phyloP scores from a whole-genome alignment of 2,888 invertebrate genomes.

The Sarcophaga variegata region DNA sequence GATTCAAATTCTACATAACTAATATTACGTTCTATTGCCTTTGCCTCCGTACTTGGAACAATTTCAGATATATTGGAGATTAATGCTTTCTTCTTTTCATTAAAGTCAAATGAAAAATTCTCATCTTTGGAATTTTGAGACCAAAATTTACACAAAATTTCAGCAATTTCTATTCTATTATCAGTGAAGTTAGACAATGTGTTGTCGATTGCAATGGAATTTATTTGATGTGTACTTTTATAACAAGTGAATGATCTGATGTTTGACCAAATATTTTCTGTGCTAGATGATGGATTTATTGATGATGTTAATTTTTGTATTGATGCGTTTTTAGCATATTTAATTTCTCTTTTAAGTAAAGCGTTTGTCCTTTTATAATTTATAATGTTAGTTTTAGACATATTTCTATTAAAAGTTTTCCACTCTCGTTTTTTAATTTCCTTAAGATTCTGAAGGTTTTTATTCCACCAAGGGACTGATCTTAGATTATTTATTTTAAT shows the following conservation, averaged over 20 bases:
- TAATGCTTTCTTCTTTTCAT: background rate
- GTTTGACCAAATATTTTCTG: slow-evolving; percentile 7
- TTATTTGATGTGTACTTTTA: background rate
- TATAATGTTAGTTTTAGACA: background rate
- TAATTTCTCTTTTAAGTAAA: slow-evolving; percentile 1
- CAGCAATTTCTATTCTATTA: background rate
- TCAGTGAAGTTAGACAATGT: background rate
- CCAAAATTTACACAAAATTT: background rate
- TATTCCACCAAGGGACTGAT: slow-evolving; percentile 13
- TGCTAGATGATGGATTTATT: background rate
- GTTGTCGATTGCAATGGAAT: background rate
- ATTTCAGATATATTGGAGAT: background rate
- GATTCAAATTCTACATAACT: background rate
- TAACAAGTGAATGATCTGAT: slow-evolving; percentile 1
- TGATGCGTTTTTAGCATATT: background rate
- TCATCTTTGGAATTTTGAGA: background rate
- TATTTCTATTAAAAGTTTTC: background rate
- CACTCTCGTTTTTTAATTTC: background rate
- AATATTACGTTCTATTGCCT: background rate
- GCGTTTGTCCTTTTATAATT: slow-evolving; percentile 3
- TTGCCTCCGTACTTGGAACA: background rate
- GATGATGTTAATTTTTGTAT: background rate
- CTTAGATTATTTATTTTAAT: background rate
- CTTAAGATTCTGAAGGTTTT: background rate
- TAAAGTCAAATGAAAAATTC: background rate